Evolutionary conservation across 2,113 vertebrate genomes (phyloP).

Genomic region (Ochotona princeps): DNA sequence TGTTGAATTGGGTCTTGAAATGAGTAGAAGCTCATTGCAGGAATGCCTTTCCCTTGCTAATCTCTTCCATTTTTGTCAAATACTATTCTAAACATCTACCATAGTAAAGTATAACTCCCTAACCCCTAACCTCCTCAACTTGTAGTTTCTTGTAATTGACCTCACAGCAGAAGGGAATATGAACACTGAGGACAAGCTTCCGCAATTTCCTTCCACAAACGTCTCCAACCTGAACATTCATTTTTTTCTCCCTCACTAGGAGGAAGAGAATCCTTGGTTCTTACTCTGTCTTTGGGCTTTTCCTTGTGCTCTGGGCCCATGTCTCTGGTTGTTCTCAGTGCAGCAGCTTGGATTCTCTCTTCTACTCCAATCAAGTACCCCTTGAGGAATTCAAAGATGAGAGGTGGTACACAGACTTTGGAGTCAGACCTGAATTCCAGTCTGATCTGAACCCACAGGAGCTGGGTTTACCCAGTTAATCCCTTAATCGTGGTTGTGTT

Average conservation of each 20-base stretch:
- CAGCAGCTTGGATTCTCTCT: rapidly evolving
- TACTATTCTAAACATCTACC: background rate
- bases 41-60: background rate
- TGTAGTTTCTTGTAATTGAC: background rate
- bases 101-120: background rate
- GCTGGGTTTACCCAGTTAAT: background rate
- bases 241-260: background rate
- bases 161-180: background rate
- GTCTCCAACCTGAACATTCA: background rate
- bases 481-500: background rate
- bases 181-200: background rate
- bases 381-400: background rate
- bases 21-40: background rate
- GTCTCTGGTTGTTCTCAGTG: background rate
- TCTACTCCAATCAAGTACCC: background rate
- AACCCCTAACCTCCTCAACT: background rate
- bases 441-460: background rate
- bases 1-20: background rate
- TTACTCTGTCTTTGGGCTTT: background rate
- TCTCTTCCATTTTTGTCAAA: background rate
- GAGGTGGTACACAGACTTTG: background rate
- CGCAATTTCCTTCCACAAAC: background rate
- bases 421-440: background rate
- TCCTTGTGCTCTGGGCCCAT: background rate
- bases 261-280: too few species aligned